phyloP scores from a whole-genome alignment of 1,140 invertebrate genomes.

The Diorhabda elongata region DNA sequence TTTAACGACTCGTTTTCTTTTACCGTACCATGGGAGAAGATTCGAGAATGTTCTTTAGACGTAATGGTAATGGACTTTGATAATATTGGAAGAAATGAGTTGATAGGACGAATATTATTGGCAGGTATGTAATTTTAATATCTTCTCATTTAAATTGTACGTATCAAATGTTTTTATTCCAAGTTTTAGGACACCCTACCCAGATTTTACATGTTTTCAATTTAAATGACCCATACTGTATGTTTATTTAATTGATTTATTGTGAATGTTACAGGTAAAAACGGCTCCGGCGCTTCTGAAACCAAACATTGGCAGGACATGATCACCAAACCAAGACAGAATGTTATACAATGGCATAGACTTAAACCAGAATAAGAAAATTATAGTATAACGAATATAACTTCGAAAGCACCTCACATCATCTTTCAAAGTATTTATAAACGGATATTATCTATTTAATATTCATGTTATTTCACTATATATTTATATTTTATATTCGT shows the following conservation, averaged over 20 bases:
- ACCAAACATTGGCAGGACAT: conserved; percentile 95
- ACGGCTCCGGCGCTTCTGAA: conserved; percentile 84
- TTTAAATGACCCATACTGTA: too few species aligned
- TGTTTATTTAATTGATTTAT: not conserved
- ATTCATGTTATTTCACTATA: not conserved
- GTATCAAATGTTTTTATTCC: too few species aligned
- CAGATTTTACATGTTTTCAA: too few species aligned
- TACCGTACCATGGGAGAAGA: conserved; percentile 92
- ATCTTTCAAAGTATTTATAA: not conserved
- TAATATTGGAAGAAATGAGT: conserved; percentile 88
- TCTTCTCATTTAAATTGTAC: too few species aligned
- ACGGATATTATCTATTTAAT: not conserved
- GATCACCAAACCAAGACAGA: conserved; percentile 91
- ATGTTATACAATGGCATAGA: conserved; percentile 88
- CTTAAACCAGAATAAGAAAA: conserved; percentile 73
- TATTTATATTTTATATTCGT: too few species aligned
- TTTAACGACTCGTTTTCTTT: conserved; percentile 93
- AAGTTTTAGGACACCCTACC: too few species aligned
- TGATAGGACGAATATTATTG: conserved; percentile 83
- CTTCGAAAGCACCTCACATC: conserved; percentile 19
- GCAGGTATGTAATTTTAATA: conserved; percentile 59
- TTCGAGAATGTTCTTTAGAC: conserved; percentile 84
- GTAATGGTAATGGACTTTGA: conserved; percentile 95
- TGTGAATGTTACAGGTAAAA: conserved; percentile 67
- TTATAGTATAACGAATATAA: conserved; percentile 3